Conservation (phyloP, 2,113 vertebrate genomes). For the Petaurus breviceps region DNA sequence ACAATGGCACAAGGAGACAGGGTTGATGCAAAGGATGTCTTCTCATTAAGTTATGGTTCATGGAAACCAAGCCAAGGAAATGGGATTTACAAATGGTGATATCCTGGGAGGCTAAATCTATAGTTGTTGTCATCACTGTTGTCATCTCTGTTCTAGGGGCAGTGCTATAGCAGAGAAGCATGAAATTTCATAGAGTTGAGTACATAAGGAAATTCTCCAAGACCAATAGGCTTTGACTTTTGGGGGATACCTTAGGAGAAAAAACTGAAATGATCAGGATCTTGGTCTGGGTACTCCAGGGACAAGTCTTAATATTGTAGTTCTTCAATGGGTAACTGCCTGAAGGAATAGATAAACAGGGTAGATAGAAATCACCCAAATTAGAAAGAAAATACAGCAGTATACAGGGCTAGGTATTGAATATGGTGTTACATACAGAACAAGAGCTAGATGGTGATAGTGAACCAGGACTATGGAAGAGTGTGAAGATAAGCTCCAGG, state of each 20-base stretch:
- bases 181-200: background rate
- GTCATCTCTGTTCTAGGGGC: background rate
- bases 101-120: background rate
- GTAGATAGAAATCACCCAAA: background rate
- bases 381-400: background rate
- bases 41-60: background rate
- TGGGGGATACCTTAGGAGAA: background rate
- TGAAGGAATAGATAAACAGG: background rate
- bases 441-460: background rate
- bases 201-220: background rate
- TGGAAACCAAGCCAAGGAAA: background rate
- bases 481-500: background rate
- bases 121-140: background rate
- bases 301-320: background rate
- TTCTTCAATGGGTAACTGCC: background rate
- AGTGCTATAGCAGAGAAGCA: background rate
- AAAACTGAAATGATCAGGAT: background rate
- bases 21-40: background rate
- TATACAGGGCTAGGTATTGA: background rate
- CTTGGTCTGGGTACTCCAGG: background rate
- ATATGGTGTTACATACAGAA: background rate
- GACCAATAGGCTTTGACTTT: background rate
- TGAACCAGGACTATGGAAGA: background rate
- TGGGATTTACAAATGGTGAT: background rate
- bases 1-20: background rate